Evolutionary conservation across 2,888 invertebrate genomes (phyloP).

Genomic region (Lepidocyrtoides sp.): DNA sequence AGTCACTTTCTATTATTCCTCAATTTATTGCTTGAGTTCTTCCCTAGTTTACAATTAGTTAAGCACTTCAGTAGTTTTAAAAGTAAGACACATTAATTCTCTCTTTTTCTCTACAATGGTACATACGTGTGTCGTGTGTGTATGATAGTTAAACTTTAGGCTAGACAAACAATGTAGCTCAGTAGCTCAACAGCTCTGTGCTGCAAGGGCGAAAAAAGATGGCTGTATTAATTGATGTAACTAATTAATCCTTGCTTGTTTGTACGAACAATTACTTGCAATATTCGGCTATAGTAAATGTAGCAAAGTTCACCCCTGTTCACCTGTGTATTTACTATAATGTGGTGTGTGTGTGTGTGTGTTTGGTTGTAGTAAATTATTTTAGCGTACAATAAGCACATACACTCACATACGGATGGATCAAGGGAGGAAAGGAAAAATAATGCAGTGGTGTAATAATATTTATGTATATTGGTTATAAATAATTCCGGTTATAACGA

Average conservation of each 20-base stretch:
- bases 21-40: slow-evolving; percentile 36
- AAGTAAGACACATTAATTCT: background rate
- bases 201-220: no score
- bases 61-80: slow-evolving; percentile 22
- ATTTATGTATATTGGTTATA: background rate
- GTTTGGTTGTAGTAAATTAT: slow-evolving; percentile 5
- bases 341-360: no score
- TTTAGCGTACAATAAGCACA: background rate
- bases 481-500: slow-evolving; percentile 46
- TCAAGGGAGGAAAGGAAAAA: slow-evolving; percentile 11
- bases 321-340: slow-evolving; percentile 35
- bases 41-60: background rate
- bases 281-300: no score
- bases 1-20: slow-evolving; percentile 48
- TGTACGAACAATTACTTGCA: no score
- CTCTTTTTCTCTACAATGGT: background rate
- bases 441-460: slow-evolving; percentile 1
- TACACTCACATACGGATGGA: background rate
- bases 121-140: background rate
- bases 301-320: background rate
- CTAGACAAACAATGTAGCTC: background rate
- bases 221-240: no score
- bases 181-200: background rate
- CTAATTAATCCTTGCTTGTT: no score
- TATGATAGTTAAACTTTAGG: background rate